These are phyloP conservation scores for Andrena fulva DNA, from an alignment of 2,888 invertebrate species.

Conservation along the genomic window DNA sequence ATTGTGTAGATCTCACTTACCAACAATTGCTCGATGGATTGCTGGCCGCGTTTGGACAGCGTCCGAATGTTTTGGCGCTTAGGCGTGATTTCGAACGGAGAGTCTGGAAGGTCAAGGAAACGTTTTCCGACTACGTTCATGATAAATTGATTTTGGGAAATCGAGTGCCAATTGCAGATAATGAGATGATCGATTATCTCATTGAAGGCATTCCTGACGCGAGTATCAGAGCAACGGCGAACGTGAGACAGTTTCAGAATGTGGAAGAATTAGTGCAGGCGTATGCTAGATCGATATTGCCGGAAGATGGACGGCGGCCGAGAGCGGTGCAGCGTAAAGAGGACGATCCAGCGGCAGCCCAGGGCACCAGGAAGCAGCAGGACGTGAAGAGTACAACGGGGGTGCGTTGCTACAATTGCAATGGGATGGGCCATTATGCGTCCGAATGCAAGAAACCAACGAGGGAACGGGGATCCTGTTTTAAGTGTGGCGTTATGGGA, in stretches of 20 bases:
- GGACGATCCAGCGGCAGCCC: too few relatives aligned
- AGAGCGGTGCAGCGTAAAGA: too few relatives aligned
- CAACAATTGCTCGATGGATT: background rate
- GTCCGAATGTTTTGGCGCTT: background rate
- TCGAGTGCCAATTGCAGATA: background rate
- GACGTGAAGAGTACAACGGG: too few relatives aligned
- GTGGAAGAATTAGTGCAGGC: background rate
- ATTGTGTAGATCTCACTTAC: background rate
- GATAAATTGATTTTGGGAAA: background rate
- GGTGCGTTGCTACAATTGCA: too few relatives aligned
- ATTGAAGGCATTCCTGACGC: constrained; percentile 8
- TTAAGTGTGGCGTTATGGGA: too few relatives aligned
- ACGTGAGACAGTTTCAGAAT: too few relatives aligned
- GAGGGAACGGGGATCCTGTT: too few relatives aligned
- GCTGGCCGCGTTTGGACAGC: background rate
- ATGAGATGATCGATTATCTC: constrained; percentile 2
- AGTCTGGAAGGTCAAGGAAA: background rate
- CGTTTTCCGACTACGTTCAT: background rate
- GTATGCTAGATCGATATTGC: background rate
- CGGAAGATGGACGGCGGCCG: background rate
- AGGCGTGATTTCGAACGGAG: background rate
- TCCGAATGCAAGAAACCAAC: too few relatives aligned
- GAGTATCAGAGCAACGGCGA: background rate
- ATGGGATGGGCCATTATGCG: too few relatives aligned
- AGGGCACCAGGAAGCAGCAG: too few relatives aligned